These are phyloP conservation scores for Ennomos erosarius DNA, from an alignment of 2,888 invertebrate species.

Conservation along the genomic window DNA sequence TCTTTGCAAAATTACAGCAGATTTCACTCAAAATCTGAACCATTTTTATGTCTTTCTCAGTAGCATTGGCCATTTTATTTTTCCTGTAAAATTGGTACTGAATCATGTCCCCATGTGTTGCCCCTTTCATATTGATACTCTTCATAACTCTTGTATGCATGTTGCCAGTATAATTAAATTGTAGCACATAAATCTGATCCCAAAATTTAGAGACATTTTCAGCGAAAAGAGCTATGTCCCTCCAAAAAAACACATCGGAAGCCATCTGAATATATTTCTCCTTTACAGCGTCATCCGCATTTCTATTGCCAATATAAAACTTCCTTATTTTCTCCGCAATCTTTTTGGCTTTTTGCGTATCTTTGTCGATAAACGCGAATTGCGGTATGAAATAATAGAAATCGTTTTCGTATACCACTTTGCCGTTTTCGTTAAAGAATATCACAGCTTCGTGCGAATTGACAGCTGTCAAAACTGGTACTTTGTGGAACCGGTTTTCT, in stretches of 20 bases:
- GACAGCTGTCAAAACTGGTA: slow-evolving; percentile 59
- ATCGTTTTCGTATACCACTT: slow-evolving; percentile 57
- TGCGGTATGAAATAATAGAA: slow-evolving; percentile 62
- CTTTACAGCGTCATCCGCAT: slow-evolving; percentile 44
- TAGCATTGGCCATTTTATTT: slow-evolving; percentile 55
- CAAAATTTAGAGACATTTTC: slow-evolving; percentile 54
- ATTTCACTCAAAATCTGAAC: slow-evolving; percentile 61
- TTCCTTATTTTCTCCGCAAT: slow-evolving; percentile 42
- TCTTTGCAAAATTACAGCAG: slow-evolving; percentile 69
- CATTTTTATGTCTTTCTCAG: slow-evolving; percentile 54
- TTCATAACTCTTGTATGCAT: slow-evolving; percentile 67
- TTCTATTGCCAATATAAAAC: slow-evolving; percentile 61
- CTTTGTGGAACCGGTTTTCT: slow-evolving; percentile 54
- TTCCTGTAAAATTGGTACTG: slow-evolving; percentile 71
- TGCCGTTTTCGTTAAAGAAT: slow-evolving; percentile 59
- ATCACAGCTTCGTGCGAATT: slow-evolving; percentile 66
- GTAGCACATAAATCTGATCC: slow-evolving; percentile 55
- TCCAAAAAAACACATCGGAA: slow-evolving; percentile 62
- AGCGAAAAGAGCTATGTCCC: slow-evolving; percentile 54
- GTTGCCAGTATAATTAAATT: slow-evolving; percentile 65
- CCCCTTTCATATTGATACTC: slow-evolving; percentile 60
- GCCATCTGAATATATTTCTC: slow-evolving; percentile 58
- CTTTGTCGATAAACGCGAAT: slow-evolving; percentile 47
- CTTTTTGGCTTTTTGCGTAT: slow-evolving; percentile 39
- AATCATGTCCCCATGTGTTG: slow-evolving; percentile 70